Evolutionary conservation across 2,797 vertebrate genomes (phyloP).

Genomic region (Premnoplex brunnescens): DNA sequence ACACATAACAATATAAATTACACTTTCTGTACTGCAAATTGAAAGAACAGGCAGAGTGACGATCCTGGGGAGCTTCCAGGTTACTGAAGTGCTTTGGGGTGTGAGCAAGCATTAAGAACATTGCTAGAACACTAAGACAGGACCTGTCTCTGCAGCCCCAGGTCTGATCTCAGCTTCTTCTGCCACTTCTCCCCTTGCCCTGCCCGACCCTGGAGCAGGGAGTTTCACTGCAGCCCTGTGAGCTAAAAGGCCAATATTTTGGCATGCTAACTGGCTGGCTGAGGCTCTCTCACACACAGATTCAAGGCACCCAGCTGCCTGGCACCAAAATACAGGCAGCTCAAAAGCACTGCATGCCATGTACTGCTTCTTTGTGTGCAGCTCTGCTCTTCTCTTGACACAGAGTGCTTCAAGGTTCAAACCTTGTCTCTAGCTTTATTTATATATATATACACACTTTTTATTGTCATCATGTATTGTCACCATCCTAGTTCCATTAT

Average conservation of each 20-base stretch:
- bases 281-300: neutral
- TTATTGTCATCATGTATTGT: neutral
- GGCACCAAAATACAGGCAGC: neutral
- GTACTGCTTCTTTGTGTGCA: neutral
- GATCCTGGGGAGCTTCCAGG: neutral
- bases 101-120: rapidly evolving
- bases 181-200: neutral
- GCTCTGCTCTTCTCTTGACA: neutral
- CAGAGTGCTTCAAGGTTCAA: neutral
- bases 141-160: neutral
- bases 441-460: neutral
- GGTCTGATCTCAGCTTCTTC: neutral
- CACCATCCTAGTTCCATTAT: neutral
- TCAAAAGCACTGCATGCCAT: neutral
- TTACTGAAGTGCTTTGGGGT: neutral
- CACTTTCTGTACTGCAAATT: neutral
- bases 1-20: neutral
- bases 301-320: neutral
- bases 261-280: neutral
- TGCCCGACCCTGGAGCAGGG: neutral
- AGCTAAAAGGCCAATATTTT: neutral
- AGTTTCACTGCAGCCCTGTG: neutral
- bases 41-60: neutral
- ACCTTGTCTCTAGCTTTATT: neutral
- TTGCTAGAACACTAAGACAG: neutral